Evolutionary conservation across 2,113 vertebrate species (phyloP), one percentile per base, ranked within the genome.

Genomic region (Loxodonta africana): DNA sequence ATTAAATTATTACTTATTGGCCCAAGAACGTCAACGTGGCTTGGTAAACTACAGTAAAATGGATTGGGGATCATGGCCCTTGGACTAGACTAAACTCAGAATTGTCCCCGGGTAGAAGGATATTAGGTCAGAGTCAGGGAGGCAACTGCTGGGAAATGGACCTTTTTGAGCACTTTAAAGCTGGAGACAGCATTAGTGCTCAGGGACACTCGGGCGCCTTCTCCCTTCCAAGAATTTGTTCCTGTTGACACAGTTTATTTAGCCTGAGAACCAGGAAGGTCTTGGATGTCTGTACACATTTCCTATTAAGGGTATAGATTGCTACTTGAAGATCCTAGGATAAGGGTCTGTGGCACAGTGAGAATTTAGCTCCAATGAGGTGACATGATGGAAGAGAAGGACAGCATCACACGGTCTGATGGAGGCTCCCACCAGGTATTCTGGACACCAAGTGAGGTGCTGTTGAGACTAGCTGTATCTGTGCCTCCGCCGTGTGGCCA

Each of bases 151-250:
- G 30, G 12, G 8, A 83, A 48, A 26, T 8, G 9, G 74, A n/a
- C 7, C 18, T 90, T 83, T 48, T 21, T 11, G 41, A n/a, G 73
- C 37, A 53, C 18, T 88, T 93, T 60, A 73, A 48, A 28, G 74
- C 20, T 33, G 30, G 53, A 69, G 71, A 33, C 2, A 67, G 88
- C 80, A 76, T 69, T 8, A 37, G 51, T 1, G 3, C 65, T 67
- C n/a, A 63, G 41, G 78, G 93, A 87, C 18, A 26, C 10, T 41
- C 63, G 57, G 12, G 5, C 5, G 41, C 67, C 46, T 10, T 86
- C 44, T 81, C 76, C 92, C 23, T 82, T 76, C 57, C n/a, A 97
- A 97, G n/a, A 53, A 83, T 48, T 86, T 91, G 62, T 48, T 91
- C 63, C 46, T 83, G 57, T 53, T 73, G 80, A 83, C 30, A 28